Conservation (phyloP, 2,888 invertebrate genomes). For the Lamproptera curius region DNA sequence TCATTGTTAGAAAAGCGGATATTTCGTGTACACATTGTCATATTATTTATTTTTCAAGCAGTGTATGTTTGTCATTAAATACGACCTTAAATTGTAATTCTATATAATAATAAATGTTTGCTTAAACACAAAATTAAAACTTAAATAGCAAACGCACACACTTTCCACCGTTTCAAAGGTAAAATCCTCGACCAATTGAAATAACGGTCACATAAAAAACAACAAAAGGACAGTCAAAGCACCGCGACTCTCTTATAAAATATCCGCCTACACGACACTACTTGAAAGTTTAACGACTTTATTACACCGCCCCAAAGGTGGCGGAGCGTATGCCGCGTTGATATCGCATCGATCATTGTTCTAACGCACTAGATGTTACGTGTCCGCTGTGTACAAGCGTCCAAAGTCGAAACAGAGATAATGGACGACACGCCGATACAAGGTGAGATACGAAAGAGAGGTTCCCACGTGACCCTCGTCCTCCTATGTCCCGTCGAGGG, state of each 20-base stretch:
- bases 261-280: background rate
- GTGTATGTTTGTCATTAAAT: no score
- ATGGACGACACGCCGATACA: conserved; percentile 75
- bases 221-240: background rate
- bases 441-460: conserved; percentile 64
- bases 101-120: no score
- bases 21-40: no score
- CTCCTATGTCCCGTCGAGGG: conserved; percentile 41
- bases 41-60: no score
- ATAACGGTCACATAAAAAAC: no score
- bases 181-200: no score
- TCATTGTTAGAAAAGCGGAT: no score
- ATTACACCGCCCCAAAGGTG: conserved; percentile 15
- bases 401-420: conserved; percentile 71
- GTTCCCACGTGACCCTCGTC: conserved; percentile 67
- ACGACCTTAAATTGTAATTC: no score
- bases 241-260: background rate
- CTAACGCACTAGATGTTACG: conserved; percentile 55
- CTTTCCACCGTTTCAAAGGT: no score
- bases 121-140: no score
- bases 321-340: conserved; percentile 41
- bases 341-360: conserved; percentile 72
- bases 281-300: conserved; percentile 22
- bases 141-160: no score
- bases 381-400: conserved; percentile 63